Percentiles rank a stretch among this genome's conserved stretches.
Evolutionary conservation across 2,888 invertebrate genomes (phyloP).

Genomic region (Torymus auratus): DNA sequence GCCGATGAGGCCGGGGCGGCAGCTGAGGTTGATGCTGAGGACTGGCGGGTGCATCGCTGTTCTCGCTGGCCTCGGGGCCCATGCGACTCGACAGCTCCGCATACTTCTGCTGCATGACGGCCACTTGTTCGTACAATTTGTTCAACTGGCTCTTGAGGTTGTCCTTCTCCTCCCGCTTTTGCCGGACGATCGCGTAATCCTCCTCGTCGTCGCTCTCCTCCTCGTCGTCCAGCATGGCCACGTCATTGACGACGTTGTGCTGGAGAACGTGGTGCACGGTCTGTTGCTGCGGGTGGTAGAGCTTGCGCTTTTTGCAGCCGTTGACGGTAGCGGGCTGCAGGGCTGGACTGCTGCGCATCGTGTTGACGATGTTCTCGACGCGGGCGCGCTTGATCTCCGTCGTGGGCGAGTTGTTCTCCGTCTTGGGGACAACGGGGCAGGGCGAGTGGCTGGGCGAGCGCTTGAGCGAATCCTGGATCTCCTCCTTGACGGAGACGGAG

Average conservation of each 20-base stretch:
- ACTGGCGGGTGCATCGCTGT: conserved; percentile 77
- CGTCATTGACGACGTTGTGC: conserved; percentile 77
- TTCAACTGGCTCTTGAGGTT: conserved; percentile 90
- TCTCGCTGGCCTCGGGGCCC: conserved; percentile 81
- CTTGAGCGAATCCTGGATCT: conserved; percentile 72
- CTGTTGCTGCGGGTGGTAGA: conserved; percentile 97
- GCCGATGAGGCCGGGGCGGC: conserved; percentile 76
- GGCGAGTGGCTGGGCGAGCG: conserved; percentile 74
- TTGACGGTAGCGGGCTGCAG: conserved; percentile 80
- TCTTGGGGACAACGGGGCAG: conserved; percentile 73
- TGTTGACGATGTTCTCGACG: conserved; percentile 96
- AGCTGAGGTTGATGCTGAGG: conserved; percentile 78
- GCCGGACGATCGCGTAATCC: conserved; percentile 86
- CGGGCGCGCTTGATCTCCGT: conserved; percentile 93
- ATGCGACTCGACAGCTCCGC: conserved; percentile 90
- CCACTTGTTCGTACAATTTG: conserved; percentile 92
- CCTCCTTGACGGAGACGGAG: conserved; percentile 74
- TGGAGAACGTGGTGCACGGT: conserved; percentile 80
- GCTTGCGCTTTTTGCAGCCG: conserved; percentile 96
- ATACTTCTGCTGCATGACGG: conserved; percentile 94
- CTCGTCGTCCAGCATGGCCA: conserved; percentile 82
- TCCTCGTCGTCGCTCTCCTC: conserved; percentile 88
- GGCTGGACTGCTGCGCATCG: conserved; percentile 92
- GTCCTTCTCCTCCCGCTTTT: conserved; percentile 91
- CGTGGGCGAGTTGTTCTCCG: conserved; percentile 77